Base-by-base conservation (phyloP, 2,888 invertebrate species). In the Andrena fulva region DNA sequence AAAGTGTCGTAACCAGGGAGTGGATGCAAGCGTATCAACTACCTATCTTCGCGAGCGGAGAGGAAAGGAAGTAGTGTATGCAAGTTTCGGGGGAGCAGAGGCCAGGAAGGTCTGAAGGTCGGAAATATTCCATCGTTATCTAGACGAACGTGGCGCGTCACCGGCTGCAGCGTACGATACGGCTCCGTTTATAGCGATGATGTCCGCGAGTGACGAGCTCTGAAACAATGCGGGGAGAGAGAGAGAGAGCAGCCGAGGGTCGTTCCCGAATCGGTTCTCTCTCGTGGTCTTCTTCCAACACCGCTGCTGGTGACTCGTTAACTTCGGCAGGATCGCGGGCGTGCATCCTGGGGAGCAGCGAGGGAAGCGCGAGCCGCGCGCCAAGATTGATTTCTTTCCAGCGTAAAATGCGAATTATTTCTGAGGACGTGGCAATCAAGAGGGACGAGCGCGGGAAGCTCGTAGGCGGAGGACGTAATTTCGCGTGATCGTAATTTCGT, bases 161-260 rank as follows among this genome's bases (percentile, higher is more conserved):
- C 67, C 76, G 73, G 76, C 70, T 78, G 75, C 69, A 42, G 12
- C 42, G 48, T 42, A 59, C 69, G 74, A 77, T 80, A 80, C 56
- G 60, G 35, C 20, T 73, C 70, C 59, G 60, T 67, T 85, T 85
- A 84, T 84, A 85, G 81, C 84, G 81, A 84, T 81, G 80, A 84
- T 76, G 75, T 70, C 74, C 20, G 6, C 20, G 50, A 52, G 50
- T 70, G 75, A 76, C 69, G 35, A 72, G n/a, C 27, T 33, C 64
- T 42, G 73, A 75, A 79, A 79, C 60, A 83, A 72, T 71, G 70
- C 27, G 31, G 24, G 8, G 29, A 20, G 68, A 35, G 33, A 27
- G 33, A 10, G 27, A 48, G 24, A 78, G 33, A 12, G 54, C 6
- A 6, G 8, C 7, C 20, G 54, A 8, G 8, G 8, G 24, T 31